Percentiles rank a stretch among this genome's conserved stretches.
Evolutionary conservation across 2,113 vertebrate species (phyloP).

Genomic region (Protomyctophum bolini): DNA sequence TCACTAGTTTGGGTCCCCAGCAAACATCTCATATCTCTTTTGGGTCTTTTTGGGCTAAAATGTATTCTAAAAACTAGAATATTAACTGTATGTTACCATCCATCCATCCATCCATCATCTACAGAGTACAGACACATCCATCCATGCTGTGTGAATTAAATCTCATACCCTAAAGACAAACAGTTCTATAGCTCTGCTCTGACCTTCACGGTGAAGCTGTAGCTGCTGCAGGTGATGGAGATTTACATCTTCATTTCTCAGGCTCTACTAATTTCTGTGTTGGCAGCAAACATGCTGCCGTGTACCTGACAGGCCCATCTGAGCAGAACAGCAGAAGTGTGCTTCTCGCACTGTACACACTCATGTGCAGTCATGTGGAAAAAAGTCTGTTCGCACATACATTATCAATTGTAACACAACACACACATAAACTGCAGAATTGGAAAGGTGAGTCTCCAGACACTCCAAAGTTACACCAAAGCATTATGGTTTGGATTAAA

Average conservation of each 20-base stretch:
- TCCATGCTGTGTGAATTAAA: background rate
- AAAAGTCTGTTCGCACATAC: background rate
- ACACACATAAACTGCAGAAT: background rate
- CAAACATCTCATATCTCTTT: too few species aligned
- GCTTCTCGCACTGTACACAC: background rate
- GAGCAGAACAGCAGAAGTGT: background rate
- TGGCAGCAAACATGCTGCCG: background rate
- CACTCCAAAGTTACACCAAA: slow-evolving; percentile 27
- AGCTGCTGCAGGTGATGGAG: slow-evolving; percentile 3
- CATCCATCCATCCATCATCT: background rate
- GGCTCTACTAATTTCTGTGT: slow-evolving; percentile 13
- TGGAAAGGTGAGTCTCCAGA: slow-evolving; percentile 6
- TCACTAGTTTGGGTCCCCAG: background rate
- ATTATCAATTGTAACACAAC: background rate
- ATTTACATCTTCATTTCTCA: slow-evolving; percentile 22
- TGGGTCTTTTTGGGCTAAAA: too few species aligned
- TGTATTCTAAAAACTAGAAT: too few species aligned
- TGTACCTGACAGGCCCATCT: background rate
- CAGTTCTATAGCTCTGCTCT: background rate
- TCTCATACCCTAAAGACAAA: background rate
- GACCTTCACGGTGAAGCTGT: background rate
- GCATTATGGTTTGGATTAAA: slow-evolving; percentile 49
- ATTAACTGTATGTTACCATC: too few species aligned
- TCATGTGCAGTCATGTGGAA: background rate
- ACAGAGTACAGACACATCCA: background rate